Percentiles rank a stretch among this genome's conserved stretches.
Conservation (phyloP, 2,113 vertebrate species). For the Seriola aureovittata region DNA sequence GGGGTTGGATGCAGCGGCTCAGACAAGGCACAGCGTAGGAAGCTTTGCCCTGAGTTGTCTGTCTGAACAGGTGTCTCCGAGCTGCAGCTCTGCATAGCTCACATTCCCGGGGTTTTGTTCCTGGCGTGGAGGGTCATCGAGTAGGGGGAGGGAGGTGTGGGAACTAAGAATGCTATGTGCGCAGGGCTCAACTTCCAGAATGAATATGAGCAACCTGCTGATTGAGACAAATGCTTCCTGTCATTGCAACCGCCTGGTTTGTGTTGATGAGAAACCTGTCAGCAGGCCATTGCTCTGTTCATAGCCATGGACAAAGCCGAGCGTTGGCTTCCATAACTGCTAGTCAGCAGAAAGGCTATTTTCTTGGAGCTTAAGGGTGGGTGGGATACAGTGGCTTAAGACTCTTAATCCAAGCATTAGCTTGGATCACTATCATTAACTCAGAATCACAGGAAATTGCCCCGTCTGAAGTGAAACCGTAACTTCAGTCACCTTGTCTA, state of each 20-base stretch:
- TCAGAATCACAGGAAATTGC: slow-evolving; percentile 28
- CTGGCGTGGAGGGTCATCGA: slow-evolving; percentile 50
- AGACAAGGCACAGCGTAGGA: slow-evolving; percentile 19
- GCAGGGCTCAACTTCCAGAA: slow-evolving; percentile 49
- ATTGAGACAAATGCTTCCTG: slow-evolving; percentile 63
- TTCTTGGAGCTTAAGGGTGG: slow-evolving; percentile 60
- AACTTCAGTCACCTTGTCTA: neutral
- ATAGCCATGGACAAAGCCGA: slow-evolving; percentile 23
- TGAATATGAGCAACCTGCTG: slow-evolving; percentile 56
- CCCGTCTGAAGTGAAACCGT: slow-evolving; percentile 1
- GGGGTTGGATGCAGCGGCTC: slow-evolving; percentile 39
- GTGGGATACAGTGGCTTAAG: slow-evolving; percentile 62
- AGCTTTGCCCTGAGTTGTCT: slow-evolving; percentile 35
- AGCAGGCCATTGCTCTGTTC: slow-evolving; percentile 9
- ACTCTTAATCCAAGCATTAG: slow-evolving; percentile 62
- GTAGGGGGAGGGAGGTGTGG: slow-evolving; percentile 55
- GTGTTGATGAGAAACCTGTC: slow-evolving; percentile 58
- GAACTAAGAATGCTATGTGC: slow-evolving; percentile 59
- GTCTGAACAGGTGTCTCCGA: slow-evolving; percentile 72
- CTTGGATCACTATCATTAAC: slow-evolving; percentile 55
- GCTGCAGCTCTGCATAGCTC: slow-evolving; percentile 64
- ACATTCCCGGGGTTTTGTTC: slow-evolving; percentile 78
- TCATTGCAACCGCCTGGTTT: slow-evolving; percentile 21
- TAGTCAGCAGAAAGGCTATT: slow-evolving; percentile 64
- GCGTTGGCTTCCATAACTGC: slow-evolving; percentile 30